A percentile compares a stretch with the other conserved stretches of the same genome.
These are phyloP conservation scores for Heliconius aoede DNA, from an alignment of 2,888 invertebrate species.

Conservation along the genomic window DNA sequence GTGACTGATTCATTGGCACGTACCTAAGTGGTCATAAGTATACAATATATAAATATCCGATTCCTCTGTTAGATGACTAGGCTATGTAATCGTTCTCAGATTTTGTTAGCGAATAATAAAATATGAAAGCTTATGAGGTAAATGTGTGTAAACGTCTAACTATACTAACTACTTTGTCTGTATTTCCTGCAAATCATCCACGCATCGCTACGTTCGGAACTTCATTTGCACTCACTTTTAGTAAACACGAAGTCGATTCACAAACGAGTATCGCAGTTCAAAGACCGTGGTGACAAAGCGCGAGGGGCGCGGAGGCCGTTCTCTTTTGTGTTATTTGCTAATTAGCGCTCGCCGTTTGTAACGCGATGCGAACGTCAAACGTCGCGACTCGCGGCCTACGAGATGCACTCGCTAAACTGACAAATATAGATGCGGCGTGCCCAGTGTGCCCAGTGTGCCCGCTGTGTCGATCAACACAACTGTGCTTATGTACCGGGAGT, in stretches of 20 bases:
- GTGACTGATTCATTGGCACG: conserved; percentile 9
- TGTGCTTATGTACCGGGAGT: too few species aligned
- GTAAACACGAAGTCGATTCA: conserved; percentile 49
- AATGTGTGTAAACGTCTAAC: neutral
- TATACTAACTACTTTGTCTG: conserved; percentile 4
- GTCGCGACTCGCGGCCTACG: conserved; percentile 41
- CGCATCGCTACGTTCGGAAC: conserved; percentile 9
- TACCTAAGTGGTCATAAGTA: neutral
- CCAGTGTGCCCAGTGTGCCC: too few species aligned
- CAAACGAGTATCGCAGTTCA: conserved; percentile 62
- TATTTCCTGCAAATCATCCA: conserved; percentile 17
- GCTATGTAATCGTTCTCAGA: neutral
- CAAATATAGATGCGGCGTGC: conserved; percentile 55
- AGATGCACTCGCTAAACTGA: conserved; percentile 47
- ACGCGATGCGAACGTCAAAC: conserved; percentile 38
- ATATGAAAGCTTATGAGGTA: neutral
- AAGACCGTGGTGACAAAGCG: conserved; percentile 65
- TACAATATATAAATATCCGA: neutral
- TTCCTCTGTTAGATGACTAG: neutral
- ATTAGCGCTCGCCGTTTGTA: conserved; percentile 45
- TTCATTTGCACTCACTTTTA: conserved; percentile 26
- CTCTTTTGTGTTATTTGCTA: conserved; percentile 50
- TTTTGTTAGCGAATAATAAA: neutral
- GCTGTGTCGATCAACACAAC: too few species aligned
- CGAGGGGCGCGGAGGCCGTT: conserved; percentile 51